These are phyloP conservation scores for Illadopsis cleaveri DNA, from an alignment of 2,113 vertebrate species.

Conservation along the genomic window DNA sequence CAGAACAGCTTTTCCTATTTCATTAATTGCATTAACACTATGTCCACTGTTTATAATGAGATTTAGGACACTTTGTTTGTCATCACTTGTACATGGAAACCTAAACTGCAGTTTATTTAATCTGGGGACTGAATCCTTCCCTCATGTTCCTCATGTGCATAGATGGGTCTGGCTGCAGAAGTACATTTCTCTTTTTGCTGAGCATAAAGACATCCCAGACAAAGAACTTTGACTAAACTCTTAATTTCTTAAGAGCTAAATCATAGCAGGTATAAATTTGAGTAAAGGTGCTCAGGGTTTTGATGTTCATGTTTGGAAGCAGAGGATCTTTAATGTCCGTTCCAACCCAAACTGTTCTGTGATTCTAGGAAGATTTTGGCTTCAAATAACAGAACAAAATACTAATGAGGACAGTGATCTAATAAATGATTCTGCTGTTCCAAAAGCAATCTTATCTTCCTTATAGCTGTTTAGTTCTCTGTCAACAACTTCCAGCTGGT, in stretches of 20 bases:
- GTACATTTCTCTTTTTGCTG: neutral
- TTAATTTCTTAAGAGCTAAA: neutral
- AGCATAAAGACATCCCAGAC: neutral
- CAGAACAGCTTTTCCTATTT: neutral
- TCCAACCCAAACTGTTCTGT: neutral
- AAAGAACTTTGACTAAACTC: neutral
- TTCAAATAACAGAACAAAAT: neutral
- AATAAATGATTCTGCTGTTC: neutral
- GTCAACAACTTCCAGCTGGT: neutral
- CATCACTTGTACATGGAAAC: neutral
- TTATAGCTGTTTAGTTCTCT: neutral
- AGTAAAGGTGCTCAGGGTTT: neutral
- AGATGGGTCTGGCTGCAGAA: neutral
- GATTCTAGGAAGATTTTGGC: neutral
- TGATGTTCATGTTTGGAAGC: neutral
- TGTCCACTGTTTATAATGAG: neutral
- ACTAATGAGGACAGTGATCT: neutral
- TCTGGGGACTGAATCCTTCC: neutral
- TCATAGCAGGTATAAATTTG: neutral
- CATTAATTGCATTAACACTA: neutral
- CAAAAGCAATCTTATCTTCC: neutral
- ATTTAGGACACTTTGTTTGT: neutral
- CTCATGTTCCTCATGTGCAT: rapidly evolving
- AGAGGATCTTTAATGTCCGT: neutral
- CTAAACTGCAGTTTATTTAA: neutral